A percentile compares a stretch with the other conserved stretches of the same genome.
Conservation (phyloP, 2,113 vertebrate genomes). For the Odobenus rosmarus region DNA sequence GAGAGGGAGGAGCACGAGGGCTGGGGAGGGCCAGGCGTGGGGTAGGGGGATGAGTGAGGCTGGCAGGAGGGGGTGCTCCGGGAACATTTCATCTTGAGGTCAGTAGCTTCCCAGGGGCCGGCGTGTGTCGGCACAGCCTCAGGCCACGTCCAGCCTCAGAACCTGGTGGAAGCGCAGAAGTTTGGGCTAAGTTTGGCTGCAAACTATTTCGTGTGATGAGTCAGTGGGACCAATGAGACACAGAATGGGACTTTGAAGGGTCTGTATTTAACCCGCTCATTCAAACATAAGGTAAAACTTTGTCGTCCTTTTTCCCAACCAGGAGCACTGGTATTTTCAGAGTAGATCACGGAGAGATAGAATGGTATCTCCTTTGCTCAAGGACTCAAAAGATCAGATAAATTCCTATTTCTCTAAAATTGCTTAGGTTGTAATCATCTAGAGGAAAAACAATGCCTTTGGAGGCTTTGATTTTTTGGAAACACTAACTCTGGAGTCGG, state of each 20-base stretch:
- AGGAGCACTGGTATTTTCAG: not conserved
- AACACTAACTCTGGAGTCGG: not conserved
- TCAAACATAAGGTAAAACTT: not conserved
- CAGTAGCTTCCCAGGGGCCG: rapidly evolving
- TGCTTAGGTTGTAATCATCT: not conserved
- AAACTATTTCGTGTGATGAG: not conserved
- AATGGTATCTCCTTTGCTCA: not conserved
- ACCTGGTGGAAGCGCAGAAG: rapidly evolving
- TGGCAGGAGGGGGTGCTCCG: rapidly evolving
- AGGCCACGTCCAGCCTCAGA: too few relatives aligned
- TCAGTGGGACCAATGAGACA: rapidly evolving
- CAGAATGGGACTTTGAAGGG: rapidly evolving
- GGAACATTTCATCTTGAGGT: rapidly evolving
- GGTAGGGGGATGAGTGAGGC: rapidly evolving
- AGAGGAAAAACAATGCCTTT: not conserved
- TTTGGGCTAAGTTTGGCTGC: rapidly evolving
- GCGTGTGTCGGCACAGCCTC: rapidly evolving
- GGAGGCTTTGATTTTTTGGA: not conserved
- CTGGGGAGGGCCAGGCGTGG: rapidly evolving
- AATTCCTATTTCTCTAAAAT: not conserved
- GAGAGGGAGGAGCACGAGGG: not conserved
- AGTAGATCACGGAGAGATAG: not conserved
- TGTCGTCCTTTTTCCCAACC: rapidly evolving
- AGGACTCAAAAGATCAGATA: not conserved
- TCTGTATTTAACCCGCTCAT: too few relatives aligned